phyloP scores from a whole-genome alignment of 2,113 vertebrate genomes.

The Synodontis membranacea region DNA sequence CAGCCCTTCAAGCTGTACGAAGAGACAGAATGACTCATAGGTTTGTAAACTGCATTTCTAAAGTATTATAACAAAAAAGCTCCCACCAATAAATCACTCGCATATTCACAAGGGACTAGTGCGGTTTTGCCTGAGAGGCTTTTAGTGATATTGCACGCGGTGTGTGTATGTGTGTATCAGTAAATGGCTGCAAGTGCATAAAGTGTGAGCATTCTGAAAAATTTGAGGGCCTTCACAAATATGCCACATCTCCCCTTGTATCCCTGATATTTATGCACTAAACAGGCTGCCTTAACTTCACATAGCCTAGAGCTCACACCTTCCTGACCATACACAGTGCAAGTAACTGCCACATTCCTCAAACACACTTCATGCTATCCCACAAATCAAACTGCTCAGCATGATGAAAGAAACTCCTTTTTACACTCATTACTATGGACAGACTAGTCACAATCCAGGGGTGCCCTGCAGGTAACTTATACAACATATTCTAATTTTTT shows the following conservation, averaged over 20 bases:
- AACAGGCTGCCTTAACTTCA: conserved; percentile 12
- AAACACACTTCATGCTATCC: background rate
- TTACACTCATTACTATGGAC: background rate
- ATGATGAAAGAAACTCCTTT: background rate
- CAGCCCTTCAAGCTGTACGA: conserved; percentile 27
- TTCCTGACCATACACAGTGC: background rate
- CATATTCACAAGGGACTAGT: conserved; percentile 36
- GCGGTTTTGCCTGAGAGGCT: conserved; percentile 16
- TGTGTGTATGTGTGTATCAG: conserved; percentile 25
- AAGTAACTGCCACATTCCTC: conserved; percentile 25
- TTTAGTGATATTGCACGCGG: conserved; percentile 21
- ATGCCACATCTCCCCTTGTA: conserved; percentile 9
- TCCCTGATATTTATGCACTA: conserved; percentile 18
- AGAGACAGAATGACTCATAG: conserved; percentile 48
- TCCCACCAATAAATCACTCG: conserved; percentile 36
- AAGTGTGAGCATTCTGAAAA: background rate
- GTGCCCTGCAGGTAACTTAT: background rate
- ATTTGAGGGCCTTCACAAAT: conserved; percentile 19
- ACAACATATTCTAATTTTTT: background rate
- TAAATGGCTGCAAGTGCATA: conserved; percentile 20
- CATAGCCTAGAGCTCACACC: background rate
- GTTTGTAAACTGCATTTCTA: conserved; percentile 23
- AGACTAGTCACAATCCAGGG: background rate
- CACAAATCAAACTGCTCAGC: background rate
- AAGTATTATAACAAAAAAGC: conserved; percentile 35